These are phyloP conservation scores for Mugil cephalus DNA, from an alignment of 2,113 vertebrate genomes.

Conservation along the genomic window DNA sequence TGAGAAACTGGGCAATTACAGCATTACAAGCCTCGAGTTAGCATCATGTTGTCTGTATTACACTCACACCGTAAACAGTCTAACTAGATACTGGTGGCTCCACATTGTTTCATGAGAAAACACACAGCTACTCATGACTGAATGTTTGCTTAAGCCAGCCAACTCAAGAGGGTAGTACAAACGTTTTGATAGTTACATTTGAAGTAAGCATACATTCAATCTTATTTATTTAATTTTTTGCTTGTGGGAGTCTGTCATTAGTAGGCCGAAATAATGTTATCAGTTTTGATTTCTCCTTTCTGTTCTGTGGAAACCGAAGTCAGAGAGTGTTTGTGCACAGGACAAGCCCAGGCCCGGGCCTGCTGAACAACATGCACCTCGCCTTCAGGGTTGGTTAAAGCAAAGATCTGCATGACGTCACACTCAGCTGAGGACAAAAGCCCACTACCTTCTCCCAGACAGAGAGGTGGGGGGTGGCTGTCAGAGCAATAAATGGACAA, in stretches of 20 bases:
- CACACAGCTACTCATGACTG: constrained; percentile 1
- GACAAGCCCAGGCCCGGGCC: constrained; percentile 57
- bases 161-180: not conserved
- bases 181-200: not conserved
- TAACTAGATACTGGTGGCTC: constrained; percentile 27
- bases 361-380: constrained; percentile 54
- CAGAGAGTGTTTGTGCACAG: constrained; percentile 20
- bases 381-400: constrained; percentile 64
- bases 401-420: constrained; percentile 75
- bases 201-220: constrained; percentile 21
- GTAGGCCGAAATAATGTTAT: not conserved
- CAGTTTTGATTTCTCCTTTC: not conserved
- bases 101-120: constrained; percentile 3
- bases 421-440: constrained; percentile 83
- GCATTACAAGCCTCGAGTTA: constrained; percentile 8
- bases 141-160: constrained; percentile 2
- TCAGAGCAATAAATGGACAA: constrained; percentile 58
- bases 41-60: constrained; percentile 11
- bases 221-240: no score
- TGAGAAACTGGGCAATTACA: constrained; percentile 9
- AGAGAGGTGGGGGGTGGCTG: constrained; percentile 60
- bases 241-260: no score
- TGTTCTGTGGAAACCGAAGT: constrained; percentile 21
- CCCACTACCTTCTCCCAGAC: constrained; percentile 77
- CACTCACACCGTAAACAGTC: constrained; percentile 2